Conservation (phyloP, 2,797 vertebrate genomes). For the Botia almorhae region DNA sequence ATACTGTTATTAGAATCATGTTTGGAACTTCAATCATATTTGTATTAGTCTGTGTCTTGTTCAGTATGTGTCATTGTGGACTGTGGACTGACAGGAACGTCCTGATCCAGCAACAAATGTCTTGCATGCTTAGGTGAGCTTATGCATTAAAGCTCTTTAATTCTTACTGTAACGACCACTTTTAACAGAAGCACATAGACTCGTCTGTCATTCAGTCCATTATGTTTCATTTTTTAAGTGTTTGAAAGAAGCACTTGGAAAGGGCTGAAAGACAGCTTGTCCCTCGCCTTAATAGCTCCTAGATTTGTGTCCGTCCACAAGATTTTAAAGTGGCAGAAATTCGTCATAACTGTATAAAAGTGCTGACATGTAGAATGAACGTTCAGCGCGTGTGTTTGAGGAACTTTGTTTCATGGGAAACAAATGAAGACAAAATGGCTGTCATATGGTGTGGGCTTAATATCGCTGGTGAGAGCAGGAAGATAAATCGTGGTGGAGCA, state of each 20-base stretch:
- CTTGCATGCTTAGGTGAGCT: no score
- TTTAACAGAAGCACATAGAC: conserved; percentile 4
- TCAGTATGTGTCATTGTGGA: no score
- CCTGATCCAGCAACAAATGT: no score
- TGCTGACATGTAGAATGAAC: conserved; percentile 30
- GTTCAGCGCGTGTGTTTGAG: conserved; percentile 17
- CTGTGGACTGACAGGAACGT: no score
- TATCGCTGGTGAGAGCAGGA: conserved; percentile 22
- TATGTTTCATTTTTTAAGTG: background rate
- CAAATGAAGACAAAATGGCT: conserved; percentile 19
- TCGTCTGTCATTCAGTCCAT: conserved; percentile 9
- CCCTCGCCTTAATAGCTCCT: background rate
- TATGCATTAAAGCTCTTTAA: no score
- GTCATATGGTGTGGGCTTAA: conserved; percentile 14
- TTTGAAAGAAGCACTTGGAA: conserved; percentile 17
- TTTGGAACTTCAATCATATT: no score
- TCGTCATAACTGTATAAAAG: background rate
- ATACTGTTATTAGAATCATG: no score
- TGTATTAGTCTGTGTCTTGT: no score
- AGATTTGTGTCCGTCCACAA: background rate
- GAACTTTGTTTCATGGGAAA: conserved; percentile 7
- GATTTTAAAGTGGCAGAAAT: conserved; percentile 8
- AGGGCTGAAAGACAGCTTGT: background rate
- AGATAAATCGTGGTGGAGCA: conserved; percentile 21
- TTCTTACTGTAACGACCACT: no score